Percentiles rank a stretch among this genome's conserved stretches.
Evolutionary conservation across 2,797 vertebrate species (phyloP).

Genomic region (Acanthopagrus latus): DNA sequence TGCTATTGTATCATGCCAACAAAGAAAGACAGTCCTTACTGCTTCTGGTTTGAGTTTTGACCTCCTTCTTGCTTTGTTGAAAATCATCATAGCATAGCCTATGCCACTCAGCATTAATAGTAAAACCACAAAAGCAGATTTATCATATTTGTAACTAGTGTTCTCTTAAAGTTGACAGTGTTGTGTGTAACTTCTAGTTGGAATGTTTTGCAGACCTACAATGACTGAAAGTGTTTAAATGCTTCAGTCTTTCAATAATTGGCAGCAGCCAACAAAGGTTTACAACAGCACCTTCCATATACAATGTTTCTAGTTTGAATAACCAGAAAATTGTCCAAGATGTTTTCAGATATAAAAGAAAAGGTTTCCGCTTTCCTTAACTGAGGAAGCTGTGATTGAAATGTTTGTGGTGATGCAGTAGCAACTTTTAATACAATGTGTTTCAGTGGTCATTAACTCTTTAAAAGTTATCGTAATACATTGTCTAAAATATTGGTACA

Average conservation of each 20-base stretch:
- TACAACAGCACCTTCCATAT: neutral
- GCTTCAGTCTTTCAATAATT: neutral
- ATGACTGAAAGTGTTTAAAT: neutral
- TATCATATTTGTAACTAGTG: neutral
- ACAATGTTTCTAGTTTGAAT: neutral
- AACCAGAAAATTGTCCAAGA: neutral
- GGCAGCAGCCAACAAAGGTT: neutral
- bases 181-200: neutral
- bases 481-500: conserved; percentile 6
- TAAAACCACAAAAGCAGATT: too few species aligned
- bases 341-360: neutral
- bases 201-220: neutral
- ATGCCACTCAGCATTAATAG: too few species aligned
- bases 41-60: neutral
- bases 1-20: neutral
- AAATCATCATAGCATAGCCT: neutral
- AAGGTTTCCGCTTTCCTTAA: neutral
- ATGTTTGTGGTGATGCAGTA: too few species aligned
- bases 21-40: neutral
- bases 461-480: neutral
- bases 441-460: neutral
- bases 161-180: neutral
- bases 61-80: neutral
- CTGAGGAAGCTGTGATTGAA: neutral
- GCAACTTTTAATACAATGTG: neutral